Evolutionary conservation across 2,797 vertebrate genomes (phyloP).

Genomic region (Anolis apletophallus): DNA sequence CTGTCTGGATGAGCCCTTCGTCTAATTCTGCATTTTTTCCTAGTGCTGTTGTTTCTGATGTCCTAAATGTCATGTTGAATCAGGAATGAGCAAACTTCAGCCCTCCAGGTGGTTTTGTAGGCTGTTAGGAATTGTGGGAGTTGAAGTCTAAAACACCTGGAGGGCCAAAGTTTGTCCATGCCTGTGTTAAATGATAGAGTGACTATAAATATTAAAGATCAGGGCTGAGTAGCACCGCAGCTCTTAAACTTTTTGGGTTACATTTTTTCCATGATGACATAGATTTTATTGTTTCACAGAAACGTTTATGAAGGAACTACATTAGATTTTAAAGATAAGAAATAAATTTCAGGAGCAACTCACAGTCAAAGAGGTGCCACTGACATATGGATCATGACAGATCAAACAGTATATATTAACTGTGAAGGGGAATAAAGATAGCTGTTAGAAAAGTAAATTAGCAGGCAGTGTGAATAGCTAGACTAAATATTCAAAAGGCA

Average conservation of each 20-base stretch:
- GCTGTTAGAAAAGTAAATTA: background rate
- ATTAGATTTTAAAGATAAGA: background rate
- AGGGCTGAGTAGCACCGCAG: background rate
- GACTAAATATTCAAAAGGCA: conserved; percentile 33
- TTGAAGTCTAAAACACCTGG: no score
- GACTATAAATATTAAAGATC: background rate
- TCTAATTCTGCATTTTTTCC: background rate
- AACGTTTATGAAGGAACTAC: conserved; percentile 23
- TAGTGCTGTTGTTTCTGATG: background rate
- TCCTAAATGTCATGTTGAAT: no score
- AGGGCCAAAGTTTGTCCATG: no score
- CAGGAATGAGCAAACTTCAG: no score
- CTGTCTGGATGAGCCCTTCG: no score
- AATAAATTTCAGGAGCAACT: background rate
- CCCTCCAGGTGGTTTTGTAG: no score
- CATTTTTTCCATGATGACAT: no score
- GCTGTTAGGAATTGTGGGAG: background rate
- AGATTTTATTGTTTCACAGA: no score
- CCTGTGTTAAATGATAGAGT: no score
- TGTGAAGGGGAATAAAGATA: conserved; percentile 12
- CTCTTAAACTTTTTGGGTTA: conserved; percentile 6
- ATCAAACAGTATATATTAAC: conserved; percentile 28
- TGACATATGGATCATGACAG: conserved; percentile 40
- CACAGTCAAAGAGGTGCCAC: conserved; percentile 29
- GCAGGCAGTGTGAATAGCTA: conserved; percentile 7